A percentile compares a stretch with the other conserved stretches of the same genome.
These are phyloP conservation scores for Pedetes capensis DNA, from an alignment of 2,113 vertebrate genomes.

Conservation along the genomic window DNA sequence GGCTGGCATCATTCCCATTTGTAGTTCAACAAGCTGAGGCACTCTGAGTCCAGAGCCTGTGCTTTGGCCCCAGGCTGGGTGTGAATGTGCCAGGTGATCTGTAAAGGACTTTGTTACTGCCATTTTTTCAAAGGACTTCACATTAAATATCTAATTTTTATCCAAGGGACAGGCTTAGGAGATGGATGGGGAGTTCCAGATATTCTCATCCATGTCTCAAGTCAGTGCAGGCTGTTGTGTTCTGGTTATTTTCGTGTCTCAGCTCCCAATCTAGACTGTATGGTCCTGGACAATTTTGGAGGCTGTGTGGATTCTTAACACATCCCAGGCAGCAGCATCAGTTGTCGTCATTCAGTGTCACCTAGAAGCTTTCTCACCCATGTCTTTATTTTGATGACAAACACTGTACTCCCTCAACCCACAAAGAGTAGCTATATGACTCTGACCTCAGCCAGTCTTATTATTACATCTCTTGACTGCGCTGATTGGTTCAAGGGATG, in stretches of 20 bases:
- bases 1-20: not conserved
- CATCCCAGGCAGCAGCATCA: not conserved
- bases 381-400: conserved; percentile 22
- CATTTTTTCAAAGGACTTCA: conserved; percentile 31
- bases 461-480: not conserved
- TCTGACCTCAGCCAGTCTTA: not conserved
- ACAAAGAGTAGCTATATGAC: not conserved
- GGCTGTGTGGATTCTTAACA: conserved; percentile 16
- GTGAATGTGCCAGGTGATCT: not conserved
- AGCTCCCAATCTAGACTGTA: conserved; percentile 36
- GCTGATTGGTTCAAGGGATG: conserved; percentile 6
- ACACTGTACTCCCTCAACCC: not conserved
- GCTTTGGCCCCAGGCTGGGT: not conserved
- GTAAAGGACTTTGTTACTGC: not conserved
- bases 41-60: not conserved
- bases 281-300: conserved; percentile 22
- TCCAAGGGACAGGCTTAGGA: conserved; percentile 16
- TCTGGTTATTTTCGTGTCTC: conserved; percentile 70
- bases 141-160: conserved; percentile 55
- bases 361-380: not conserved
- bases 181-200: conserved; percentile 56
- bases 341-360: conserved; percentile 20
- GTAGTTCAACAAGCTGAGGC: conserved; percentile 1
- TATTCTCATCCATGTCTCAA: conserved; percentile 63
- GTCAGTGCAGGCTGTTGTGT: conserved; percentile 63